Conservation (phyloP, 1,140 invertebrate genomes). For the Diorhabda carinulata region DNA sequence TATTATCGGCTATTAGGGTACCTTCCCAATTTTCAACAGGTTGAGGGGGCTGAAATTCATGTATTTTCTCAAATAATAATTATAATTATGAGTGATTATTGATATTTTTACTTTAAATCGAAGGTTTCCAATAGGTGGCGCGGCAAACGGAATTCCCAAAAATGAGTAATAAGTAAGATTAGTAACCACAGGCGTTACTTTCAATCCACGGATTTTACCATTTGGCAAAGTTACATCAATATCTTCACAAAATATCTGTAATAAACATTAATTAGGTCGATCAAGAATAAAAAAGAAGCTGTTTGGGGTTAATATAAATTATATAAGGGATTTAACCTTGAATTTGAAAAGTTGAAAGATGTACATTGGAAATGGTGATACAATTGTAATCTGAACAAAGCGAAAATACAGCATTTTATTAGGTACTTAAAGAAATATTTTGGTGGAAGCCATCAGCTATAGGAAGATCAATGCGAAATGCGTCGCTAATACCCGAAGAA, state of each 20-base stretch:
- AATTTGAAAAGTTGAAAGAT: too few relatives aligned
- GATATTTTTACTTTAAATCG: constrained; percentile 20
- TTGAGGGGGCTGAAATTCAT: constrained; percentile 1
- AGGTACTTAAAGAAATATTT: too few relatives aligned
- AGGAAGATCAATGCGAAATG: too few relatives aligned
- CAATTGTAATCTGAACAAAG: too few relatives aligned
- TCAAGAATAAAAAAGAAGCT: background rate
- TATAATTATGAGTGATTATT: background rate
- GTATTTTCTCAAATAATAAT: background rate
- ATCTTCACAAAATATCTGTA: background rate
- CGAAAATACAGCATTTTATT: too few relatives aligned
- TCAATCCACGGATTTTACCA: constrained; percentile 16
- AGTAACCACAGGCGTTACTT: constrained; percentile 12
- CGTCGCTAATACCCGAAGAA: too few relatives aligned
- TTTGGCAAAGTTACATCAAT: constrained; percentile 12
- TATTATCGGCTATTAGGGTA: background rate
- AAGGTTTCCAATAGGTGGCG: constrained; percentile 20
- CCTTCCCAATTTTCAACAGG: constrained; percentile 6
- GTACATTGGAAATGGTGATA: too few relatives aligned
- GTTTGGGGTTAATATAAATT: too few relatives aligned
- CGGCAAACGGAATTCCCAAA: constrained; percentile 21
- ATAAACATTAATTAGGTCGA: background rate
- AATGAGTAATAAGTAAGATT: constrained; percentile 17
- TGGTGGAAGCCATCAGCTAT: too few relatives aligned
- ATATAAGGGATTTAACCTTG: too few relatives aligned